Conservation (phyloP, 2,113 vertebrate species). For the Scartelaos histophorus region DNA sequence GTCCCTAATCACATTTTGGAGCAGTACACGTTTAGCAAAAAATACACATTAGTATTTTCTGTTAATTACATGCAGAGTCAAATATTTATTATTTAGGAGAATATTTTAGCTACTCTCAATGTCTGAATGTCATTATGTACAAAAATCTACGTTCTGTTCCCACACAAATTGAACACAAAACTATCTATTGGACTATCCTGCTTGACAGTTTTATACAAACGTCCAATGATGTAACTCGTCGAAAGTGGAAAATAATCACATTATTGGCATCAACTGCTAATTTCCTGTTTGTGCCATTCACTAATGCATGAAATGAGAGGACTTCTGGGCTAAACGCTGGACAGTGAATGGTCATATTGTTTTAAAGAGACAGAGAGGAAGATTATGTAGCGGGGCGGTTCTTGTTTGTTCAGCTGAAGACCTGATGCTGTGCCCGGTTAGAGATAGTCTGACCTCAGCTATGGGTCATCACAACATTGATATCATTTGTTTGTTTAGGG, state of each 20-base stretch:
- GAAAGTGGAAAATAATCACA: constrained; percentile 23
- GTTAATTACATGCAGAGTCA: too few species aligned
- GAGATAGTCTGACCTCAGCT: constrained; percentile 49
- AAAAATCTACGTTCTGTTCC: neutral
- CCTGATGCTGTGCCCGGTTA: constrained; percentile 47
- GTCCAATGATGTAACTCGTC: constrained; percentile 17
- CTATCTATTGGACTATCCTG: neutral
- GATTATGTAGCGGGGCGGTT: constrained; percentile 34
- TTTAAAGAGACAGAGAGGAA: constrained; percentile 7
- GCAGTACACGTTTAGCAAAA: too few species aligned
- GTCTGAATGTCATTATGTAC: too few species aligned
- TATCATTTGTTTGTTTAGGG: constrained; percentile 38
- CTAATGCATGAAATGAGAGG: constrained; percentile 33
- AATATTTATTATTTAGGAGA: neutral
- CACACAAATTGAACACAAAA: neutral
- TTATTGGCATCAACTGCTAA: constrained; percentile 39
- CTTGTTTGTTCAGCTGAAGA: constrained; percentile 66
- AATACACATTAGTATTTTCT: too few species aligned
- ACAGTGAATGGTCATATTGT: constrained; percentile 20
- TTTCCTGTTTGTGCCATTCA: constrained; percentile 44
- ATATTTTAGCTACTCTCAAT: neutral
- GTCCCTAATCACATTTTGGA: too few species aligned
- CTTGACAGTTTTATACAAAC: neutral
- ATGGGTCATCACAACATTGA: constrained; percentile 46
- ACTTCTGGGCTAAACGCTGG: constrained; percentile 34